Evolutionary conservation across 1,140 invertebrate genomes (phyloP).

Genomic region (Magallana gigas): DNA sequence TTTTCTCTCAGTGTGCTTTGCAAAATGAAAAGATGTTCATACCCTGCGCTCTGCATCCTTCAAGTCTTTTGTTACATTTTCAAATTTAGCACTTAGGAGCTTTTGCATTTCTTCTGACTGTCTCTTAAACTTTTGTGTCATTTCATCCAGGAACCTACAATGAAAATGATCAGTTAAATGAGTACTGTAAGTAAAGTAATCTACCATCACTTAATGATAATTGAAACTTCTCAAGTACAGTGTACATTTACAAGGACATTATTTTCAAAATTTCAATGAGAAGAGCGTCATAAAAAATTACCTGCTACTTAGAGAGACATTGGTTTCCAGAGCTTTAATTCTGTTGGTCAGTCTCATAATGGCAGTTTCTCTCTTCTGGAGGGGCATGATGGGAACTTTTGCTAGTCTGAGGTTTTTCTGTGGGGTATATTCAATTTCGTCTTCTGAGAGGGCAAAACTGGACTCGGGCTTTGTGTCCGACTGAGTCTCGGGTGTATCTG

Average conservation of each 20-base stretch:
- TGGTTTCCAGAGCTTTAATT: slow-evolving; percentile 96
- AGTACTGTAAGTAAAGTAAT: too few species aligned
- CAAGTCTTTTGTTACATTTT: slow-evolving; percentile 83
- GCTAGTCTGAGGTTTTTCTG: slow-evolving; percentile 56
- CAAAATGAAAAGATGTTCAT: slow-evolving; percentile 63
- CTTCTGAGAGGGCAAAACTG: background rate
- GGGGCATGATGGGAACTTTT: slow-evolving; percentile 60
- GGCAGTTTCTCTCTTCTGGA: slow-evolving; percentile 93
- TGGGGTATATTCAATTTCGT: slow-evolving; percentile 2
- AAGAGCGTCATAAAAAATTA: slow-evolving; percentile 29
- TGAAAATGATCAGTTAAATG: background rate
- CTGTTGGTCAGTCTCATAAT: slow-evolving; percentile 96
- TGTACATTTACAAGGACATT: too few species aligned
- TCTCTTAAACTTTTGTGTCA: slow-evolving; percentile 95
- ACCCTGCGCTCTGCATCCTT: slow-evolving; percentile 86
- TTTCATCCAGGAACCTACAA: slow-evolving; percentile 92
- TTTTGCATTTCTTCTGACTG: slow-evolving; percentile 97
- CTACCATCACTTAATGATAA: too few species aligned
- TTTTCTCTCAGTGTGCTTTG: too few species aligned
- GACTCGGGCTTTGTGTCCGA: background rate
- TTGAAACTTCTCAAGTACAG: too few species aligned
- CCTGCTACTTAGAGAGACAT: slow-evolving; percentile 95
- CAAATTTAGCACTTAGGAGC: slow-evolving; percentile 86
- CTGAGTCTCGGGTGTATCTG: background rate
- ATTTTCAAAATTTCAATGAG: too few species aligned